Base-by-base conservation (phyloP, 2,888 invertebrate species). In the Drosophila imparisetae region DNA sequence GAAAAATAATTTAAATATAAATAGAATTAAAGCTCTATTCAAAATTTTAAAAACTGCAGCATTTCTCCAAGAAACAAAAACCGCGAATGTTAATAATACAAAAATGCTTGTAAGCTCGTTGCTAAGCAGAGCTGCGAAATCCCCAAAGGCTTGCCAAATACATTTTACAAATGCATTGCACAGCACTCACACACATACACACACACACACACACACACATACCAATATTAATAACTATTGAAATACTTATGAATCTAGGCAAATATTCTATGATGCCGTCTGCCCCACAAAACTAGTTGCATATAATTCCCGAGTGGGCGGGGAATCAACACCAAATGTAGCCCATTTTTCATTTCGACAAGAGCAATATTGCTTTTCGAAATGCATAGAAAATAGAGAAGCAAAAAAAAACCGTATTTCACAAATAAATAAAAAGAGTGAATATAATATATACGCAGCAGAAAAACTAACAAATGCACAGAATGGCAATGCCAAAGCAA, bases 291-390 rank as follows among this genome's bases (percentile, higher is more conserved):
- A 66, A 57, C 63, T 64, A 74, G n/a, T 63, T 63, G 78, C 75
- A 54, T 29, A 38, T 53, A 40, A 45, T 48, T 85, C 81, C 72
- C 80, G 45, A 48, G 72, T 55, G 75, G 13, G 61, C 34, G n/a
- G 53, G 40, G 55, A 55, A 61, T 38, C 67, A 55, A 58, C 57
- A 57, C 66, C 66, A 75, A 80, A 78, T 82, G 81, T 72, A 66
- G 78, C 73, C 83, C 77, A 88, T 86, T 86, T 83, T 77, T 84
- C 88, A 84, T 86, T 83, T 86, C 76, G 81, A 78, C 81, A 80
- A 80, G 72, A 83, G 57, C 73, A 63, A 88, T 81, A 86, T 86
- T 88, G 83, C 86, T 88, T 88, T 86, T 86, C 88, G 83, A 84
- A 86, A 88, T 86, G 71, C 71, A 75, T 65, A 48, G 54, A 38